Evolutionary conservation across 2,888 invertebrate genomes (phyloP).

Genomic region (Tipula lateralis): DNA sequence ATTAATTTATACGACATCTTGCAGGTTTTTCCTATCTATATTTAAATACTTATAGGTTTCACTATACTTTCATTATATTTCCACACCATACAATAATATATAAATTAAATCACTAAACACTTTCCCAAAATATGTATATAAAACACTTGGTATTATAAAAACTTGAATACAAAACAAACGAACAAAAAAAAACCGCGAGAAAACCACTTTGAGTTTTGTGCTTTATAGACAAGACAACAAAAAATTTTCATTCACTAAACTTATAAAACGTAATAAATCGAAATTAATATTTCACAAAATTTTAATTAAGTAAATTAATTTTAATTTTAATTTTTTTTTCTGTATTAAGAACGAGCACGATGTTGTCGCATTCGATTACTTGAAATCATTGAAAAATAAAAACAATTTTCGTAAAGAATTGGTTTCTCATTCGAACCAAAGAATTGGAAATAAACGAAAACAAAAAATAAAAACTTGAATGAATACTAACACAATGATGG

Average conservation of each 20-base stretch:
- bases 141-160: background rate
- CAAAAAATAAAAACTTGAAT: slow-evolving; percentile 42
- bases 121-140: background rate
- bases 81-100: background rate
- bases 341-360: background rate
- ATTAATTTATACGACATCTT: slow-evolving; percentile 35
- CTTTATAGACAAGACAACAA: background rate
- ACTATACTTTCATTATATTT: slow-evolving; percentile 9
- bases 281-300: background rate
- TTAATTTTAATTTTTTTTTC: background rate
- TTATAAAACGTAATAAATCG: background rate
- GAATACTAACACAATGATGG: slow-evolving; percentile 40
- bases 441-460: slow-evolving; percentile 25
- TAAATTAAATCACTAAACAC: background rate
- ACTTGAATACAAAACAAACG: background rate
- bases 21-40: background rate
- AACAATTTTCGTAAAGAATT: background rate
- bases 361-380: slow-evolving; percentile 16
- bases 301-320: background rate
- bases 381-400: background rate
- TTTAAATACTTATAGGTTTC: background rate
- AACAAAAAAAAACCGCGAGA: background rate
- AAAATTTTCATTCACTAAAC: background rate
- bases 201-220: background rate
- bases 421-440: background rate